Evolutionary conservation across 1,140 invertebrate genomes (phyloP), one percentile per base, ranked within the genome.

Genomic region (Phymorhynchus buccinoides): DNA sequence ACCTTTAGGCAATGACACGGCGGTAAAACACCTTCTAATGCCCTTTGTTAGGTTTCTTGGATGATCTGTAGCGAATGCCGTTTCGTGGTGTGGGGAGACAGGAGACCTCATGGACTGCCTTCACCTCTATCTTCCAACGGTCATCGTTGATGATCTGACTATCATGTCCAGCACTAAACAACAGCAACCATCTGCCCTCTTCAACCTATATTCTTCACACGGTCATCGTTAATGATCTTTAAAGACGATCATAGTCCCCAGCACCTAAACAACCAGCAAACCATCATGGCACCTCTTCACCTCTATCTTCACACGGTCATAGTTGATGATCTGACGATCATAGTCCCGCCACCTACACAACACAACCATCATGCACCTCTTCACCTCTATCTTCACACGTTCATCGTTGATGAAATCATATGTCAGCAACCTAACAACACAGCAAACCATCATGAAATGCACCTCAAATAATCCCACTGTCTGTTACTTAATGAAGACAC

Each of bases 341-440:
- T n/a, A n/a, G n/a, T n/a, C n/a, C n/a, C n/a, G n/a, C n/a, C n/a
- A n/a, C n/a, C n/a, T n/a, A n/a, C n/a, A n/a, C n/a, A n/a, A n/a
- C n/a, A n/a, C n/a, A n/a, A n/a, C n/a, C n/a, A n/a, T n/a, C n/a
- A 89, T 89, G 6, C 89, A 81, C 2, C 84, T 73, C 35, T 92
- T 83, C 1, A 94, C 88, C 75, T 89, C 88, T 14, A 95, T 90
- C 79, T 93, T 68, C 9, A 95, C 92, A 84, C 93, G 86, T 3
- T 92, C 92, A 90, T 95, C 95, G 87, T 92, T 91, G 32, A 95
- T 94, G 3, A 94, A 88, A 86, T 95, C 94, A 92, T 93, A 93
- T 48, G 94, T 92, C 52, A 95, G 68, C 32, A 95, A 91, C 94
- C 94, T 83, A 16, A 88, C 85, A 30, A 4, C 75, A 77, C n/a